Conservation (phyloP, 2,797 vertebrate species). For the Gymnopithys bicolor region DNA sequence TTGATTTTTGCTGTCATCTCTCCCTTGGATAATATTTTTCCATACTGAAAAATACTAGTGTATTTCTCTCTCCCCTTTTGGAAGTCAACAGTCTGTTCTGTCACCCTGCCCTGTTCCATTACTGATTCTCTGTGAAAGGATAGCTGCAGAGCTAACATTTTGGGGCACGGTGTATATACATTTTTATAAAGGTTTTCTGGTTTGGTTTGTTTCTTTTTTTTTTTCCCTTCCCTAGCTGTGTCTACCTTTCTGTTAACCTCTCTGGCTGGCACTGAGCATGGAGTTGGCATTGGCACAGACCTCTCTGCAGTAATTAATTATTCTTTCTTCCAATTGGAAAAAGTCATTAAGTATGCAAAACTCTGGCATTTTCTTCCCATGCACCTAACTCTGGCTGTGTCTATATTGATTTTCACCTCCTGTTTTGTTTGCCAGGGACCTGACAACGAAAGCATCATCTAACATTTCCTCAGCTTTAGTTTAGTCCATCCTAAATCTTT, state of each 20-base stretch:
- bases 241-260: background rate
- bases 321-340: background rate
- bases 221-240: background rate
- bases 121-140: background rate
- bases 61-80: background rate
- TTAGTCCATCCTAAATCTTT: background rate
- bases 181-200: background rate
- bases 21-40: background rate
- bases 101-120: fast-evolving
- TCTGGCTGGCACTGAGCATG: background rate
- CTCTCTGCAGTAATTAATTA: background rate
- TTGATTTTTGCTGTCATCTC: background rate
- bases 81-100: background rate
- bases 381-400: background rate
- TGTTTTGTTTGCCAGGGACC: background rate
- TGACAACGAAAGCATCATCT: background rate
- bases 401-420: background rate
- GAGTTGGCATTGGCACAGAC: background rate
- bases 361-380: background rate
- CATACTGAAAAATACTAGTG: background rate
- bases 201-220: background rate
- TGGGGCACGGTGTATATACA: background rate
- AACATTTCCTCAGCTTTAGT: background rate
- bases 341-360: background rate
- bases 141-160: background rate